These are phyloP conservation scores for Eupithecia subfuscata DNA, from an alignment of 2,888 invertebrate genomes.

Conservation along the genomic window DNA sequence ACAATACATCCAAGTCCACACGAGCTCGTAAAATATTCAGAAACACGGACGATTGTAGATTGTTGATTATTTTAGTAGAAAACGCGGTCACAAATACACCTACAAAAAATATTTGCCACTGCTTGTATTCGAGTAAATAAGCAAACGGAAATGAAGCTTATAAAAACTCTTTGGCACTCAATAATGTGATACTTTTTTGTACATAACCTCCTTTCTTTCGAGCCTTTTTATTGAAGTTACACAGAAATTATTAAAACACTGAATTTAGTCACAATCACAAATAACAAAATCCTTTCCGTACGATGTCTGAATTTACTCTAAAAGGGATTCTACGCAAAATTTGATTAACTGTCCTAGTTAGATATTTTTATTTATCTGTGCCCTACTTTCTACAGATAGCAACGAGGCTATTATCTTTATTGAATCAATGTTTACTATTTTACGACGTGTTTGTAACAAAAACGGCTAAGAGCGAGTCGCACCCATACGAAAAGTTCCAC, in stretches of 20 bases:
- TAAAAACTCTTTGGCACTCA: not conserved
- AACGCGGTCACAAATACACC: not conserved
- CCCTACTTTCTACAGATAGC: slow-evolving; percentile 40
- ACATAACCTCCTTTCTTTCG: not conserved
- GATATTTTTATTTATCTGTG: slow-evolving; percentile 40
- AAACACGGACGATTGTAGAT: not conserved
- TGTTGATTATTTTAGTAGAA: not conserved
- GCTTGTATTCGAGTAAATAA: not conserved
- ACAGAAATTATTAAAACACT: not conserved
- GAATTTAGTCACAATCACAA: not conserved
- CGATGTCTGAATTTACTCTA: slow-evolving; percentile 6
- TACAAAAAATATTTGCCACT: not conserved
- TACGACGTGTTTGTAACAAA: slow-evolving; percentile 3
- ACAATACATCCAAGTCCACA: not conserved
- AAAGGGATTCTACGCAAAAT: slow-evolving; percentile 26
- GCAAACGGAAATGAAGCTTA: not conserved
- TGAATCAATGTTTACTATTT: slow-evolving; percentile 6
- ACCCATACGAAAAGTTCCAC: not conserved
- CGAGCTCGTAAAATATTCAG: slow-evolving; percentile 1
- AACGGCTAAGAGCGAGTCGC: not conserved
- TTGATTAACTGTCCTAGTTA: slow-evolving; percentile 36
- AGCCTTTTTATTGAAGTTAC: not conserved
- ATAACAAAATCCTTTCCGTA: not conserved
- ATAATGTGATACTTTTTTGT: not conserved
- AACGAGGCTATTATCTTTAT: slow-evolving; percentile 16